Conservation (phyloP, 1,140 invertebrate species). For the Atopsyche davidsoni region DNA sequence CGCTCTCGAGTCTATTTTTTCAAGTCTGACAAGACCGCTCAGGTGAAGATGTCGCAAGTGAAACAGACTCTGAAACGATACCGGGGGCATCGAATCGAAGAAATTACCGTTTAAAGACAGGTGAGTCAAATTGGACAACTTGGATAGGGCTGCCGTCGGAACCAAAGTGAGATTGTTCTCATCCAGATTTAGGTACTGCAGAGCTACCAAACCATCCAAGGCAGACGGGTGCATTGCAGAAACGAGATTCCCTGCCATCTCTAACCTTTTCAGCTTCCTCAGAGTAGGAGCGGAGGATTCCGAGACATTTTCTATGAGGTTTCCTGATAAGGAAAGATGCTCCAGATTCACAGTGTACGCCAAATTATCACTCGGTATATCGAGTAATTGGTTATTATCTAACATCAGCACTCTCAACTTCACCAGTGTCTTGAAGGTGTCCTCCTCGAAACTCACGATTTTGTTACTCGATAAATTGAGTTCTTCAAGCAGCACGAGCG, state of each 20-base stretch:
- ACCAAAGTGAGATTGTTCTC: constrained; percentile 75
- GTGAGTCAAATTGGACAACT: constrained; percentile 64
- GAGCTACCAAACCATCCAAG: constrained; percentile 60
- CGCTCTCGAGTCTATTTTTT: constrained; percentile 63
- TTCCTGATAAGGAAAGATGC: constrained; percentile 63
- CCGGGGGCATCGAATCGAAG: constrained; percentile 58
- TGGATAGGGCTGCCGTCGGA: constrained; percentile 66
- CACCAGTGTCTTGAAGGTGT: constrained; percentile 63
- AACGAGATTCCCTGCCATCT: constrained; percentile 67
- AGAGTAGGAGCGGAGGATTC: constrained; percentile 62
- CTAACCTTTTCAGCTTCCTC: constrained; percentile 57
- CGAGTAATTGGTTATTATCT: constrained; percentile 69
- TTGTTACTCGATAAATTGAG: constrained; percentile 73
- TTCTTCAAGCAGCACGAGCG: constrained; percentile 62
- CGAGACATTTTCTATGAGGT: constrained; percentile 62
- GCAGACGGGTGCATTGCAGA: constrained; percentile 58
- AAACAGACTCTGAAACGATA: constrained; percentile 75
- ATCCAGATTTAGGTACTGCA: constrained; percentile 69
- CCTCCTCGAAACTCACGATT: constrained; percentile 61
- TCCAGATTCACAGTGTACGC: constrained; percentile 58
- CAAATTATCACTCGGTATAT: constrained; percentile 64
- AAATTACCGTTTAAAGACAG: constrained; percentile 72
- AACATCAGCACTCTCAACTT: constrained; percentile 63
- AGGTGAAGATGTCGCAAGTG: constrained; percentile 68
- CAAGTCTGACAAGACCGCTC: constrained; percentile 58